Evolutionary conservation across 2,113 vertebrate genomes (phyloP), one percentile per base, ranked within the genome.

Genomic region (Epinephelus cyanopodus): DNA sequence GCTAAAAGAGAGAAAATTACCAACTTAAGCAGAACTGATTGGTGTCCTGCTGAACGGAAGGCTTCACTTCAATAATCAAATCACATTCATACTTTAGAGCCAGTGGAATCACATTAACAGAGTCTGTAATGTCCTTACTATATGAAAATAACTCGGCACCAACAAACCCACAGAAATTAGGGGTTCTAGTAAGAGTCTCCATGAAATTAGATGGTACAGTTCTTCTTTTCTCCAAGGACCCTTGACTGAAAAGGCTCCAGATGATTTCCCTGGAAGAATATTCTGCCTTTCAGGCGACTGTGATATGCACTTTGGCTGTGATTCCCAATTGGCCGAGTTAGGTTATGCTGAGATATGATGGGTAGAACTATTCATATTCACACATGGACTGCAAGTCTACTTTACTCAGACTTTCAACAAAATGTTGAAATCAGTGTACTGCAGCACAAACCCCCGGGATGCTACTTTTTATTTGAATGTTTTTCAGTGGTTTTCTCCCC

Each of bases 11-110:
- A 82, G 83, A 62, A 89, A 92, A 91, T 89, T 91, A 88, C 63
- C 85, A 79, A 83, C 74, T 86, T 73, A 83, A 83, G 87, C 88
- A 83, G 88, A 92, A 84, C 84, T 89, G 87, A 92, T 89, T 92
- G 81, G 79, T 82, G 75, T 87, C 70, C 69, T 75, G 82, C 84
- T 85, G 84, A 90, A 86, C 14, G 42, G 69, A 87, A 84, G 74
- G 81, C 60, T 92, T 88, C 83, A 74, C 79, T 82, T 77, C 62
- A 82, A 42, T 81, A 86, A 86, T 85, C 78, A 83, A 90, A 90
- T 91, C 80, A 66, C 63, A 79, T 62, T 54, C 70, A 64, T 72
- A 56, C 57, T 83, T 74, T 17, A 77, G 56, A 70, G 39, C 29
- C 78, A 68, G 37, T 67, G 18, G 81, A 81, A 85, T 74, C 39